Evolutionary conservation across 2,888 invertebrate species (phyloP), one percentile per base, ranked within the genome.

Genomic region (Tenthredo mesomela): DNA sequence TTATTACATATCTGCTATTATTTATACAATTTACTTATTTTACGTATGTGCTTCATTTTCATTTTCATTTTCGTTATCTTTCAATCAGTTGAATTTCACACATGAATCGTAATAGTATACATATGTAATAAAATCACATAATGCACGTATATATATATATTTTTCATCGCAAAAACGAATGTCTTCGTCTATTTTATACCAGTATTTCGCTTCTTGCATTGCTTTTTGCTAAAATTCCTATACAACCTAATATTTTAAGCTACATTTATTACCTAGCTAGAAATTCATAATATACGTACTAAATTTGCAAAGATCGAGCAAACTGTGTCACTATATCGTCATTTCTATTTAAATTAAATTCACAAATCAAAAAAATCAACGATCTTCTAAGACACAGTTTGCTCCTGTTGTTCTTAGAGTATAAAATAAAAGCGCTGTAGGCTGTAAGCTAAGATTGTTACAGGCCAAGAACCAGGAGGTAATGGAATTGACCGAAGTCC

Each of bases 401-500:
- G 50, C 77, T 54, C 1, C 33, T 18, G 18, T 67, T 33, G 6
- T 67, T 18, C 12, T 18, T 18, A 21, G 61, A 25, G 33, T 47
- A 58, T 18, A 61, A 67, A 67, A 18, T 12, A 10, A 12, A 29
- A 25, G 58, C 82, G 91, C 90, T 89, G 90, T 92, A 91, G 90
- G 91, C 90, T 89, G 90, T 92, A 92, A 92, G 92, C 90, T 89
- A 90, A 91, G 88, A 88, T 85, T 87, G 89, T 91, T 92, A 89
- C 92, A 93, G 94, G 94, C 92, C 94, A 94, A 91, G 94, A 95
- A 85, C 90, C 92, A 84, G 91, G 91, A 90, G 92, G 87, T 88
- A 93, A 90, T 85, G 91, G 87, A 87, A 96, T 97, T 95, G 95
- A 97, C 77, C 96, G 97, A 92, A 98, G 97, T 93, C 97, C 97